Evolutionary conservation across 53 echinoderm and acorn worm genomes (phyloP).

Genomic region (Temnopleurus reevesii): DNA sequence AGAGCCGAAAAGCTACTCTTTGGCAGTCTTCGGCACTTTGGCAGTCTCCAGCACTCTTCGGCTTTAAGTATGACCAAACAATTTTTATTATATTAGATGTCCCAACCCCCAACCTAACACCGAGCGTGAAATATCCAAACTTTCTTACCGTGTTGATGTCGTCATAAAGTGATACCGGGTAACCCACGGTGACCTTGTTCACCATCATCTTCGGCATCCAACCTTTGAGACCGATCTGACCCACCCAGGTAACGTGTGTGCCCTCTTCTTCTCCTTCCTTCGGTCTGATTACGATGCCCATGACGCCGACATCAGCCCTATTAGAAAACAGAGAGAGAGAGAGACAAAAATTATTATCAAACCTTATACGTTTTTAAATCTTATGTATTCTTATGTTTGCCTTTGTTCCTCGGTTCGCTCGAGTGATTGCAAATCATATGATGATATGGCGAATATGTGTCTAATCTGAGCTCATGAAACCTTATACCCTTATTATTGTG

Average conservation of each 20-base stretch:
- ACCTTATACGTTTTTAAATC: slow-evolving; percentile 58
- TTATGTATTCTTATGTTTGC: slow-evolving; percentile 69
- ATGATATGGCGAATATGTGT: slow-evolving; percentile 78
- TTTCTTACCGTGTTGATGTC: slow-evolving; percentile 87
- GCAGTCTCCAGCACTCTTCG: too few relatives aligned
- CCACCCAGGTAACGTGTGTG: slow-evolving; percentile 83
- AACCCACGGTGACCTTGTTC: slow-evolving; percentile 86
- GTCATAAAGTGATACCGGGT: slow-evolving; percentile 83
- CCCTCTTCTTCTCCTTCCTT: slow-evolving; percentile 89
- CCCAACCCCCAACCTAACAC: too few relatives aligned
- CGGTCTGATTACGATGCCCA: slow-evolving; percentile 88
- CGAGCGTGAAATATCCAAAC: too few relatives aligned
- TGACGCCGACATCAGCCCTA: slow-evolving; percentile 87
- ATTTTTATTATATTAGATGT: too few relatives aligned
- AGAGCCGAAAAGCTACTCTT: too few relatives aligned
- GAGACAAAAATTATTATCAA: background rate
- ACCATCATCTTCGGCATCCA: slow-evolving; percentile 96
- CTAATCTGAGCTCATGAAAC: too few relatives aligned
- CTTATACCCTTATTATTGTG: too few relatives aligned
- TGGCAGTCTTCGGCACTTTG: too few relatives aligned
- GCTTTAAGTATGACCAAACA: too few relatives aligned
- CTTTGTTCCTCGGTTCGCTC: slow-evolving; percentile 73
- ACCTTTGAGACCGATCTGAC: slow-evolving; percentile 90
- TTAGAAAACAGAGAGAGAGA: too few relatives aligned
- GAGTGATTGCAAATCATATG: slow-evolving; percentile 91